Evolutionary conservation across 2,797 vertebrate species (phyloP).

Genomic region (Macroramphosus scolopax): DNA sequence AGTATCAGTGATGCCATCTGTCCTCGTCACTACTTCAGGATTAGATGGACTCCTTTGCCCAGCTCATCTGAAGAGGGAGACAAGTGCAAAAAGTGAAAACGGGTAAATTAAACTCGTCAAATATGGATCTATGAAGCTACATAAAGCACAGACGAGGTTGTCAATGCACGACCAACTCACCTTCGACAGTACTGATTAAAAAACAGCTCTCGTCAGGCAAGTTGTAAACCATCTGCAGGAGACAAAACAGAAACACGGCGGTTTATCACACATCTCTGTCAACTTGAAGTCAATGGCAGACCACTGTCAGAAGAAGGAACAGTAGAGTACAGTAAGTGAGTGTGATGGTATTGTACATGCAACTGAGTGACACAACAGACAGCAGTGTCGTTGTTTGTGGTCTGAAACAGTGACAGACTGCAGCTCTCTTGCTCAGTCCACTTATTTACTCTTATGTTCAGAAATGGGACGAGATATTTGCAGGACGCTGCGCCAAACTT

Average conservation of each 20-base stretch:
- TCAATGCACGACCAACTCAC: conserved; percentile 60
- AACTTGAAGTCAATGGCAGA: not conserved
- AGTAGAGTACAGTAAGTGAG: not conserved
- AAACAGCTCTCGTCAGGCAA: conserved; percentile 94
- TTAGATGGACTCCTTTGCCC: conserved; percentile 84
- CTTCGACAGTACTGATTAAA: conserved; percentile 91
- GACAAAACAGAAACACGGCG: conserved; percentile 1
- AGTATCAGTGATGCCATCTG: conserved; percentile 66
- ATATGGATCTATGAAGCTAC: not conserved
- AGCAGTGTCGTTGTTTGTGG: conserved; percentile 7
- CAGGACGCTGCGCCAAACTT: no score
- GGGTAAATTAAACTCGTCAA: conserved; percentile 18
- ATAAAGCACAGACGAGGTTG: no score
- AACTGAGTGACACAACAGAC: conserved; percentile 34
- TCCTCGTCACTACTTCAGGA: conserved; percentile 70
- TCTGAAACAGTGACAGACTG: not conserved
- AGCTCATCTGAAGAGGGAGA: conserved; percentile 81
- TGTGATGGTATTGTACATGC: conserved; percentile 40
- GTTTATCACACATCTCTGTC: not conserved
- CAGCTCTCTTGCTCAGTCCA: not conserved
- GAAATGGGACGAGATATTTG: no score
- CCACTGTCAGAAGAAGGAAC: not conserved
- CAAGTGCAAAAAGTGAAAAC: not conserved
- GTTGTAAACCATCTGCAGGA: conserved; percentile 91
- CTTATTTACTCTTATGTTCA: not conserved